Conservation (phyloP, 2,113 vertebrate species). For the Pimephales promelas region DNA sequence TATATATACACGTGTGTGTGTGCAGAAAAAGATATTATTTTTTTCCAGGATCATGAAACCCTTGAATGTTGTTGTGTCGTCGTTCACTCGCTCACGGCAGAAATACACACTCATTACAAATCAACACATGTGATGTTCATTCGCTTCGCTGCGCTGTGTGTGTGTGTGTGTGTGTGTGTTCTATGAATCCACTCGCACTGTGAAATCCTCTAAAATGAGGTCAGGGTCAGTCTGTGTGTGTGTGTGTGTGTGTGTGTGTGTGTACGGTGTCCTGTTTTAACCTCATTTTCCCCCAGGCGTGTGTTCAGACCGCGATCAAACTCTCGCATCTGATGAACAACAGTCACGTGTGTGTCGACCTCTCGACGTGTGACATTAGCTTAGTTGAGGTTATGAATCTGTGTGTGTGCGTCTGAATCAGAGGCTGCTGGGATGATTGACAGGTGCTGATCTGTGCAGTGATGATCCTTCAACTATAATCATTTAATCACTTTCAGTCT, state of each 20-base stretch:
- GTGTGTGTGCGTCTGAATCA: too few relatives aligned
- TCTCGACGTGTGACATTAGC: too few relatives aligned
- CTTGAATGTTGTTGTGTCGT: too few relatives aligned
- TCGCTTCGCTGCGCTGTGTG: background rate
- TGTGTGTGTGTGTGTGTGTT: background rate
- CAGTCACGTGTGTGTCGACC: too few relatives aligned
- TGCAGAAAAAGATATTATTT: too few relatives aligned
- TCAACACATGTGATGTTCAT: slow-evolving; percentile 7
- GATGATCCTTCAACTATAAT: too few relatives aligned
- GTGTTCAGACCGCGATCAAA: background rate
- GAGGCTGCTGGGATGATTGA: too few relatives aligned
- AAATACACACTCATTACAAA: background rate
- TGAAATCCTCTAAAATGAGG: slow-evolving; percentile 27
- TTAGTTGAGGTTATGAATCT: too few relatives aligned
- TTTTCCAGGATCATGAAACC: too few relatives aligned
- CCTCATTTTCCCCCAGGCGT: slow-evolving; percentile 18
- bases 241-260: background rate
- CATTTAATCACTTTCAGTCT: too few relatives aligned
- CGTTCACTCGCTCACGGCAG: background rate
- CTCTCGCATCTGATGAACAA: background rate
- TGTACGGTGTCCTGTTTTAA: background rate
- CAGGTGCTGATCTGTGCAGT: too few relatives aligned
- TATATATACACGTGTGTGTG: too few relatives aligned
- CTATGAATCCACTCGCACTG: background rate
- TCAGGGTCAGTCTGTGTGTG: background rate